These are phyloP conservation scores for Strix aluco DNA, from an alignment of 2,113 vertebrate genomes.

Conservation along the genomic window DNA sequence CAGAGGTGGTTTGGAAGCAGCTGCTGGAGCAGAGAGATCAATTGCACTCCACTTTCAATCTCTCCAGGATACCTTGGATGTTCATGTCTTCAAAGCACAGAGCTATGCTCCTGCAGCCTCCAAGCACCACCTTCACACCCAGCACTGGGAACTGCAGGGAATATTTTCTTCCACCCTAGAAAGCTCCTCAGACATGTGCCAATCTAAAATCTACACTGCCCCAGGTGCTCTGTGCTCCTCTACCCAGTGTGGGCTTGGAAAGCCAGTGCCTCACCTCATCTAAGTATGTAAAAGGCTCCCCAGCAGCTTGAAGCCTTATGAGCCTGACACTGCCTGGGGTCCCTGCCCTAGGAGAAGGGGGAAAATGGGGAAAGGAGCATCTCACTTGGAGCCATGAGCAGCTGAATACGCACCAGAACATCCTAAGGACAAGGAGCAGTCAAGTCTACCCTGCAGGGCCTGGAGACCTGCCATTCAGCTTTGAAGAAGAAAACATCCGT, in stretches of 20 bases:
- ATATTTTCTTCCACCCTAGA: neutral
- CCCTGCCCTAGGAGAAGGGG: neutral
- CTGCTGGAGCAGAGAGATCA: neutral
- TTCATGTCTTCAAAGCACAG: neutral
- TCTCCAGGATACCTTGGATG: neutral
- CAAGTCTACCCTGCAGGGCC: neutral
- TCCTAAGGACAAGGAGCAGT: neutral
- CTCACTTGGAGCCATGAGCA: neutral
- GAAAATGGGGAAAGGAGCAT: neutral
- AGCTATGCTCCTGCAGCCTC: neutral
- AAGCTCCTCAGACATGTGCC: neutral
- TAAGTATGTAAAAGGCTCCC: neutral
- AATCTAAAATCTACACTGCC: neutral
- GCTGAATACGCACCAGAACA: neutral
- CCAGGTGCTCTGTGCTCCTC: neutral
- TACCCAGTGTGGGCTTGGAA: neutral
- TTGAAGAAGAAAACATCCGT: neutral
- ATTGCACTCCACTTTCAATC: neutral
- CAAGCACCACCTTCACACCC: neutral
- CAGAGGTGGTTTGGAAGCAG: neutral
- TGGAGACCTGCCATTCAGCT: neutral
- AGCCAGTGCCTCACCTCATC: neutral
- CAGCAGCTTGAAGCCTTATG: neutral
- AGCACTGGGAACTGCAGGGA: neutral
- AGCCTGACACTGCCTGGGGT: neutral